Evolutionary conservation across 2,797 vertebrate genomes (phyloP).

Genomic region (Arctocebus calabarensis): DNA sequence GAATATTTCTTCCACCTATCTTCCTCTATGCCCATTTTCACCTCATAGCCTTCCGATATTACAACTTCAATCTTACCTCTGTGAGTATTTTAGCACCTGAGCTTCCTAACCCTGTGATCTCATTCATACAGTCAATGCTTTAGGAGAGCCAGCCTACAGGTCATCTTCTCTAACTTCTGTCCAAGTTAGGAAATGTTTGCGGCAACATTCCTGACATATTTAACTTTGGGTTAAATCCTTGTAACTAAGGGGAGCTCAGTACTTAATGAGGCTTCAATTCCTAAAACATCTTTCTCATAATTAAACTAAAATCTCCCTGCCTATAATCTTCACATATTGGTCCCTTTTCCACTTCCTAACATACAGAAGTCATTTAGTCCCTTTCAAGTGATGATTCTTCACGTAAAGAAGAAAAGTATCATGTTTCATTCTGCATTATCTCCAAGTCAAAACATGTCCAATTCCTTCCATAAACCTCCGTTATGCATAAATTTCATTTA

Average conservation of each 20-base stretch:
- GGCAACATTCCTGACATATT: not conserved
- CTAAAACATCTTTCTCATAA: not conserved
- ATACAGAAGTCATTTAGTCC: not conserved
- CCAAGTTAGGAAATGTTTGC: not conserved
- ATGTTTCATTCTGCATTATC: not conserved
- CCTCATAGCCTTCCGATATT: not conserved
- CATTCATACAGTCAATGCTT: slow-evolving; percentile 2
- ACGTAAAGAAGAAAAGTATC: not conserved
- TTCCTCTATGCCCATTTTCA: not conserved
- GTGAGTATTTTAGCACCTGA: not conserved
- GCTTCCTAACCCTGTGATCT: not conserved
- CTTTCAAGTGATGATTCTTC: not conserved
- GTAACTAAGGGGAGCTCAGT: not conserved
- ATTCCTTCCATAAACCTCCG: not conserved
- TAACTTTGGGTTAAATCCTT: not conserved
- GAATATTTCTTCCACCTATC: not conserved
- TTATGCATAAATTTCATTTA: not conserved
- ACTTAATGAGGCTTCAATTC: not conserved
- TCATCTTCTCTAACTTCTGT: not conserved
- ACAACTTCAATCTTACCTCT: not conserved
- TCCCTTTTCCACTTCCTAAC: not conserved
- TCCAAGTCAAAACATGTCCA: not conserved
- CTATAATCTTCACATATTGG: not conserved
- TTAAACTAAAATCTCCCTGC: not conserved
- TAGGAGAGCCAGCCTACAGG: not conserved